Percentiles rank a stretch among this genome's conserved stretches.
Evolutionary conservation across 2,113 vertebrate species (phyloP).

Genomic region (Garra rufa): DNA sequence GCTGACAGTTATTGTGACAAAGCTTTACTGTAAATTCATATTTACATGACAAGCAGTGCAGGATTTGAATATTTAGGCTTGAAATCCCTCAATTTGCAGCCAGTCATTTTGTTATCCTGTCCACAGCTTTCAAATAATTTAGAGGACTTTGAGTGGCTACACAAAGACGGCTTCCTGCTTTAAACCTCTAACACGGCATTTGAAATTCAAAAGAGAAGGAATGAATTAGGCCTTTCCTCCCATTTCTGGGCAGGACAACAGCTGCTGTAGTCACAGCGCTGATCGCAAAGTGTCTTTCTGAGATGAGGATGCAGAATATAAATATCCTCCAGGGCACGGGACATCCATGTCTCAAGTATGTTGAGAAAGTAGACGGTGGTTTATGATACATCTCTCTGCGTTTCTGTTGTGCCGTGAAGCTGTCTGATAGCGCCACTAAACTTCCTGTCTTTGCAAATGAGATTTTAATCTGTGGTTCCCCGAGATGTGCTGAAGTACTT

Average conservation of each 20-base stretch:
- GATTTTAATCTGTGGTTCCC: conserved; percentile 78
- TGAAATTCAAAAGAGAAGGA: conserved; percentile 68
- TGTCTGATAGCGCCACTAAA: conserved; percentile 70
- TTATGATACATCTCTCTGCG: conserved; percentile 28
- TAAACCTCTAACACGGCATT: conserved; percentile 61
- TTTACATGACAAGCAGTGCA: conserved; percentile 69
- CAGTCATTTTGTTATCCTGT: conserved; percentile 64
- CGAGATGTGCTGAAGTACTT: conserved; percentile 71
- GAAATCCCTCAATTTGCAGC: conserved; percentile 70
- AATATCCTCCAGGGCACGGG: neutral
- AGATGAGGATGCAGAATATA: conserved; percentile 7
- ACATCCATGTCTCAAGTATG: neutral
- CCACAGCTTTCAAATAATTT: conserved; percentile 72
- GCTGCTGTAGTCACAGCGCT: neutral
- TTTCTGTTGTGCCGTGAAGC: conserved; percentile 63
- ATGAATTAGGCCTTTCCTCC: conserved; percentile 18
- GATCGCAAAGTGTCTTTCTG: neutral
- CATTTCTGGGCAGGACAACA: neutral
- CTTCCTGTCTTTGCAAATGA: conserved; percentile 77
- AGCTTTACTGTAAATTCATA: conserved; percentile 65
- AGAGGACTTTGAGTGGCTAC: conserved; percentile 60
- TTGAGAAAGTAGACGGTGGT: neutral
- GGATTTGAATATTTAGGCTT: conserved; percentile 72
- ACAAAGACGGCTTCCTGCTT: conserved; percentile 59
- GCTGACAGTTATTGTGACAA: conserved; percentile 65